Conservation (phyloP, 23 tunicate genomes). For the Clavelina lepadiformis region DNA sequence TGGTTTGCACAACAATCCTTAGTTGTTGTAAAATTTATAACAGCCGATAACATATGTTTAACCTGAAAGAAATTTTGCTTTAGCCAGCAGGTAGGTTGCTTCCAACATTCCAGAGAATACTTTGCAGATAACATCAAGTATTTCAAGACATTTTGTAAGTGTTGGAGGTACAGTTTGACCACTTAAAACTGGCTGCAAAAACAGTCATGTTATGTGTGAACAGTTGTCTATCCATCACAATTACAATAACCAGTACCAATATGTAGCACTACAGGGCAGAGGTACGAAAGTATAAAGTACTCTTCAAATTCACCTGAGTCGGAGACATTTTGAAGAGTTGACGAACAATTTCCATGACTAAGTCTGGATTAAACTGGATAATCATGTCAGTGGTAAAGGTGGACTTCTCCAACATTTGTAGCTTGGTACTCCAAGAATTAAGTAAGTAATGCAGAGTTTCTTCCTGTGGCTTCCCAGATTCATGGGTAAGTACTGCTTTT, state of each 20-base stretch:
- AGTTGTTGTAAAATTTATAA: no score
- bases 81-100: conserved; percentile 45
- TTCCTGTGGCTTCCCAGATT: conserved; percentile 27
- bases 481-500: conserved; percentile 34
- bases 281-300: neutral
- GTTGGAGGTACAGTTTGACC: conserved; percentile 53
- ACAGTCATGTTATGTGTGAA: neutral
- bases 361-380: conserved; percentile 49
- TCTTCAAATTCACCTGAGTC: conserved; percentile 31
- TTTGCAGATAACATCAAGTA: conserved; percentile 38
- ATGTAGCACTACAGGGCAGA: no score
- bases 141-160: conserved; percentile 18
- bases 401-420: conserved; percentile 1
- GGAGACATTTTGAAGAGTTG: conserved; percentile 54
- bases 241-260: neutral
- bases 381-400: conserved; percentile 43
- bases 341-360: conserved; percentile 50
- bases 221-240: neutral
- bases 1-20: no score
- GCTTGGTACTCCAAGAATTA: conserved; percentile 8
- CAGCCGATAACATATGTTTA: no score
- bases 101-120: conserved; percentile 59
- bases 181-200: conserved; percentile 53
- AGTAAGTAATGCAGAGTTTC: conserved; percentile 11
- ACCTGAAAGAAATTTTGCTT: conserved; percentile 72